Evolutionary conservation across 2,888 invertebrate genomes (phyloP), one percentile per base, ranked within the genome.

Genomic region (Heliothis peltigera): DNA sequence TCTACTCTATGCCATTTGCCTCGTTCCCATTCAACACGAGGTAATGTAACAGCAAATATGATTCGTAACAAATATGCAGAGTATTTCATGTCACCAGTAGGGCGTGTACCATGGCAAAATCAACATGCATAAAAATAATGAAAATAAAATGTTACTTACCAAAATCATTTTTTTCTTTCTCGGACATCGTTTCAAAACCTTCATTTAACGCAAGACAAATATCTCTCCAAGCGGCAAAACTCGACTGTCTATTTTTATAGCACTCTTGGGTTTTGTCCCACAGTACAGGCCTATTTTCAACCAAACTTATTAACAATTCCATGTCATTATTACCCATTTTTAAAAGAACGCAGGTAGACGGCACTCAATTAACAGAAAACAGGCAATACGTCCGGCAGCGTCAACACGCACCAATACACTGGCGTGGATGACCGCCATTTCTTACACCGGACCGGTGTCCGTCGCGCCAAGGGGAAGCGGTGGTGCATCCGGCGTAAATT

Each of bases 401-500:
- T 77, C 76, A 64, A 77, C 75, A 74, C 67, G 62, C 76, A 64
- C 65, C 69, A 61, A 67, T 72, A 67, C 61, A 72, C 66, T 76
- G 73, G 64, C 79, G 58, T 75, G 58, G 70, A 63, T 63, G 66
- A 70, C 72, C 70, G 70, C 67, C n/a, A 39, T 60, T 74, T 70
- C 71, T 73, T 72, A 69, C 70, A 18, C 62, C 70, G 69, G 77
- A 77, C 75, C 72, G 77, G 70, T 70, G 69, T 70, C 76, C 79
- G 78, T 72, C 71, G 77, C 73, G 72, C 73, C 75, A 75, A 73
- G 69, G 67, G 67, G 67, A 73, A 70, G 65, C 52, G 73, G 74
- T 60, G 69, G 76, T 72, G 74, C 75, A 81, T 70, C 75, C 78
- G 72, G 80, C 75, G 70, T 75, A 79, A 75, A 72, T 74, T 75